A percentile compares a stretch with the other conserved stretches of the same genome.
These are phyloP conservation scores for Oxytorus armatus DNA, from an alignment of 2,888 invertebrate species.

Conservation along the genomic window DNA sequence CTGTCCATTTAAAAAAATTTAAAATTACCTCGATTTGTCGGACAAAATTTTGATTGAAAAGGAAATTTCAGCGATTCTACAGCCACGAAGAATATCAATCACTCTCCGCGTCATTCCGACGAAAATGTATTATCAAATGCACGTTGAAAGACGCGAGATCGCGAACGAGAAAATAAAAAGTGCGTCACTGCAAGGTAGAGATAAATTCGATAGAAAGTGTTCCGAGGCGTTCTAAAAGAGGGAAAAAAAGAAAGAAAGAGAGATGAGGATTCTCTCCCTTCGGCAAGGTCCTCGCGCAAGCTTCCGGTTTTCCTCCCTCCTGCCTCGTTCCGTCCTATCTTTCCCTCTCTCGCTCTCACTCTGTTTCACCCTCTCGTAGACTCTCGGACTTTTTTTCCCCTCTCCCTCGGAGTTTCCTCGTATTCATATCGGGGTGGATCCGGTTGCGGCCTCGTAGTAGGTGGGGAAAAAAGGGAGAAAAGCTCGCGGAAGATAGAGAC, in stretches of 20 bases:
- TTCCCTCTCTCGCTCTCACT: conserved; percentile 28
- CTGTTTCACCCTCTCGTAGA: conserved; percentile 34
- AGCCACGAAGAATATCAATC: conserved; percentile 1
- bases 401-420: conserved; percentile 50
- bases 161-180: conserved; percentile 29
- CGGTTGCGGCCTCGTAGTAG: conserved; percentile 50
- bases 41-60: neutral
- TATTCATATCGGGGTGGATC: conserved; percentile 60
- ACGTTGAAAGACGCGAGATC: conserved; percentile 18
- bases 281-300: conserved; percentile 52
- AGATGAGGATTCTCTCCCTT: conserved; percentile 53
- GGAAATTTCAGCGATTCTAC: neutral
- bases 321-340: conserved; percentile 18
- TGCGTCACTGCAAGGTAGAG: conserved; percentile 49
- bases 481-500: conserved; percentile 66
- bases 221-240: conserved; percentile 30
- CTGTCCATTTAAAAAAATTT: no score
- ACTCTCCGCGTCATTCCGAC: neutral
- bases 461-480: conserved; percentile 43
- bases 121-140: conserved; percentile 37
- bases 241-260: conserved; percentile 27
- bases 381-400: conserved; percentile 48
- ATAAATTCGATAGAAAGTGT: conserved; percentile 64
- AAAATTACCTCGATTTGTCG: no score
- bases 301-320: conserved; percentile 57